These are phyloP conservation scores for Dicrostonyx torquatus DNA, from an alignment of 2,797 vertebrate genomes.

Conservation along the genomic window DNA sequence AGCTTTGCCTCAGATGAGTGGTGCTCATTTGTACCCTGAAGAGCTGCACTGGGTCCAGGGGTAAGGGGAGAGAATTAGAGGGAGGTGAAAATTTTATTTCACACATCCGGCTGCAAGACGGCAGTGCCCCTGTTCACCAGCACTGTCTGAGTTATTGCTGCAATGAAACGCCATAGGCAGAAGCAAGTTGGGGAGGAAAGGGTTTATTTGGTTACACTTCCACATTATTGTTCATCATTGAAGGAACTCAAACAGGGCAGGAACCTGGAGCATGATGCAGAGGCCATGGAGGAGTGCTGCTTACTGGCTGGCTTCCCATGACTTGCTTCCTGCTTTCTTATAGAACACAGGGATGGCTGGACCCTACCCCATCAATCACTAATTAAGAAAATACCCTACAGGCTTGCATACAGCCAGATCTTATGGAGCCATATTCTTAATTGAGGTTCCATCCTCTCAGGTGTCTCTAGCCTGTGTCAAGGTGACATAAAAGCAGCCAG, in stretches of 20 bases:
- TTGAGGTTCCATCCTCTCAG: not conserved
- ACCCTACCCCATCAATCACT: not conserved
- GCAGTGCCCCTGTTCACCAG: not conserved
- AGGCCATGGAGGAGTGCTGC: not conserved
- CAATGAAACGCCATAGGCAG: not conserved
- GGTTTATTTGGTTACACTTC: too few species aligned
- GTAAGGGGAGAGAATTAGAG: not conserved
- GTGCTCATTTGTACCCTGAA: not conserved
- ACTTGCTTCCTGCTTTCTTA: not conserved
- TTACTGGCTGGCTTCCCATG: not conserved
- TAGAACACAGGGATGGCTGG: not conserved
- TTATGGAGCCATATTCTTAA: not conserved
- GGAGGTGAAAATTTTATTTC: not conserved
- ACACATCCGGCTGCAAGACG: rapidly evolving
- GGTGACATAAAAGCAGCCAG: not conserved
- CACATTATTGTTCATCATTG: too few species aligned
- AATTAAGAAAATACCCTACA: not conserved
- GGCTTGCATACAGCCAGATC: not conserved
- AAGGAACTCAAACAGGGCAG: not conserved
- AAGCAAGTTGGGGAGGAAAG: not conserved
- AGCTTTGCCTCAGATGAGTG: not conserved
- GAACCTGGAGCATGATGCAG: not conserved
- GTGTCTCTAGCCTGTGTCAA: not conserved
- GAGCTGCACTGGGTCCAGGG: not conserved
- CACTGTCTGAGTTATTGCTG: not conserved